These are phyloP conservation scores for Sinelater perroti DNA, from an alignment of 2,888 invertebrate species.

Conservation along the genomic window DNA sequence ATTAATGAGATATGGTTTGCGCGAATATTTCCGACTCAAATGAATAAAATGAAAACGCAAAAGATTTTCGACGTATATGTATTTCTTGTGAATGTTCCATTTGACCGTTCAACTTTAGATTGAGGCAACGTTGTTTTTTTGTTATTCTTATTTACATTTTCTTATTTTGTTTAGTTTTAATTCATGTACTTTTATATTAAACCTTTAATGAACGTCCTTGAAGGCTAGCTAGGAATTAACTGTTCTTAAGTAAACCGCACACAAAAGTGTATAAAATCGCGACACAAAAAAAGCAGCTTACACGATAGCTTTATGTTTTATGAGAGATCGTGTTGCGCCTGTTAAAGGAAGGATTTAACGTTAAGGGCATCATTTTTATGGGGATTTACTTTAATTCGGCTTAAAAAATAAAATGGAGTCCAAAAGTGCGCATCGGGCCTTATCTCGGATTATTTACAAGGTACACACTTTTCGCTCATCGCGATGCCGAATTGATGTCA, in stretches of 20 bases:
- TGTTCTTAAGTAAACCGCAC: no score
- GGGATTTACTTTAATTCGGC: slow-evolving; percentile 6
- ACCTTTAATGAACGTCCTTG: background rate
- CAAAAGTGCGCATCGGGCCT: background rate
- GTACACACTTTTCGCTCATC: slow-evolving; percentile 3
- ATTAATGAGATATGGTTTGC: background rate
- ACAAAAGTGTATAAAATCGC: background rate
- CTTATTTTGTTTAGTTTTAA: background rate
- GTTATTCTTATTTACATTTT: slow-evolving; percentile 10
- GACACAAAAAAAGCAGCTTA: slow-evolving; percentile 10
- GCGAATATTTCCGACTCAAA: no score
- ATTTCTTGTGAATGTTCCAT: slow-evolving; percentile 9
- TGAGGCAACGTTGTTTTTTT: background rate
- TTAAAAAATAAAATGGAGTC: slow-evolving; percentile 5
- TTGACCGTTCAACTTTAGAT: slow-evolving; percentile 8
- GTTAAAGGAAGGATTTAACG: background rate
- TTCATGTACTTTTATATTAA: no score
- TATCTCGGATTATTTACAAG: slow-evolving; percentile 3
- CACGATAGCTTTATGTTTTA: background rate
- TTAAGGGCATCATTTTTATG: slow-evolving; percentile 3
- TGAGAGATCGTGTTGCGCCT: slow-evolving; percentile 1
- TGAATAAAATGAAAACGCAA: background rate
- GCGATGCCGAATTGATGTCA: background rate
- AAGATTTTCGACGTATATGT: background rate
- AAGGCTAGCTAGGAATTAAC: slow-evolving; percentile 1